Evolutionary conservation across 2,113 vertebrate genomes (phyloP), one percentile per base, ranked within the genome.

Genomic region (Nothobranchius kuhntae): DNA sequence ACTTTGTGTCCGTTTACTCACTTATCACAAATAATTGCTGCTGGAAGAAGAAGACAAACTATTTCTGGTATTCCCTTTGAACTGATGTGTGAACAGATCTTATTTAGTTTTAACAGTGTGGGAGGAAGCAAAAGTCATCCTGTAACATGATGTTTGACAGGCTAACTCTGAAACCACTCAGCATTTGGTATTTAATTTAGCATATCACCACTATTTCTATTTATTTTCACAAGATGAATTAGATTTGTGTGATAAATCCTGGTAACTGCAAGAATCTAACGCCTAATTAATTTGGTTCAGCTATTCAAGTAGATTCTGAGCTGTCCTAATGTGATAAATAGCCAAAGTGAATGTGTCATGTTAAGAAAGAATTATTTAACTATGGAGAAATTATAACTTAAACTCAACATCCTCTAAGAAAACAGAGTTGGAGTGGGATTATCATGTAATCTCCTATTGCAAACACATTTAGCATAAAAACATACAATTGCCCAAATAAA

Each of bases 1-100:
- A 88, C 82, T 89, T 85, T 80, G 47, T 30, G 13, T 74, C 35
- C 58, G 72, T 81, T 81, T 83, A 68, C 58, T 80, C 73, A 64
- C 67, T 68, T 64, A 72, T 83, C 73, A 67, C 15, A 78, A 65
- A 75, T 64, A 58, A 72, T 77, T 77, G 64, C 50, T 11, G 72
- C 54, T 4, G 15, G 62, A 78, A 65, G 62, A 65, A 21, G 54
- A 81, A 68, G 17, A 53, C 57, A n/a, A 64, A 44, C 62, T 65
- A 56, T 71, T 71, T 69, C 35, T 79, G 63, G 63, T 5, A 6
- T 61, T 52, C 56, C 30, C 40, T 78, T 55, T 51, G 2, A 50
- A 61, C 24, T 64, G 7, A 66, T 56, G 66, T 74, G 66, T 40
- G 58, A 68, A 54, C 15, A 73, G 53, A 77, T 68, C 35, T 61